Conservation (phyloP, 2,113 vertebrate species). For the Argyrosomus japonicus region DNA sequence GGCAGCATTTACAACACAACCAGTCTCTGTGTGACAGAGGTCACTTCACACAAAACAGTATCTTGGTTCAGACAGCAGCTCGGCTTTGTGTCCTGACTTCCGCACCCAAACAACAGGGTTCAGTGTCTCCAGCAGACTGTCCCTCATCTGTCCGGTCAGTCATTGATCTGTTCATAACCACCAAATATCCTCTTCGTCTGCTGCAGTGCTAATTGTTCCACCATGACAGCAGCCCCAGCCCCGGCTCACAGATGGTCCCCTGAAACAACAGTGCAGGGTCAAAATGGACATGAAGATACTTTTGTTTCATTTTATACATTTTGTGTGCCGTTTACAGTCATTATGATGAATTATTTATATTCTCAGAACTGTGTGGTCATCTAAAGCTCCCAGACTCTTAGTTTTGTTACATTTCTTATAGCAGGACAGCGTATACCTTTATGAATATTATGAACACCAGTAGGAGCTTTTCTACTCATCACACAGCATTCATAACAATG, state of each 20-base stretch:
- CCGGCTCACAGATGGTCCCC: slow-evolving; percentile 85
- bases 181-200: background rate
- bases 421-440: too few species aligned
- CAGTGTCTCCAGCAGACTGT: background rate
- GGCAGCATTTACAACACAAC: slow-evolving; percentile 4
- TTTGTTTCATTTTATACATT: background rate
- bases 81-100: background rate
- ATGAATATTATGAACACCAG: too few species aligned
- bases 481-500: too few species aligned
- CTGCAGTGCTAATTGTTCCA: slow-evolving; percentile 81
- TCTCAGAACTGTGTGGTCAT: background rate
- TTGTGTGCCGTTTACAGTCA: background rate
- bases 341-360: background rate
- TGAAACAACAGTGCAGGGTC: slow-evolving; percentile 51
- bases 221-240: slow-evolving; percentile 85
- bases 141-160: background rate
- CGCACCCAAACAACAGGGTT: background rate
- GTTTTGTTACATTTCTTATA: background rate
- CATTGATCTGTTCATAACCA: background rate
- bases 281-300: background rate
- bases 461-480: too few species aligned
- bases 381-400: background rate
- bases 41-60: background rate
- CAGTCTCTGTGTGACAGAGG: background rate
- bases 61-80: slow-evolving; percentile 12